Percentiles rank a stretch among this genome's conserved stretches.
Evolutionary conservation across 2,888 invertebrate genomes (phyloP).

Genomic region (Epinotia ramella): DNA sequence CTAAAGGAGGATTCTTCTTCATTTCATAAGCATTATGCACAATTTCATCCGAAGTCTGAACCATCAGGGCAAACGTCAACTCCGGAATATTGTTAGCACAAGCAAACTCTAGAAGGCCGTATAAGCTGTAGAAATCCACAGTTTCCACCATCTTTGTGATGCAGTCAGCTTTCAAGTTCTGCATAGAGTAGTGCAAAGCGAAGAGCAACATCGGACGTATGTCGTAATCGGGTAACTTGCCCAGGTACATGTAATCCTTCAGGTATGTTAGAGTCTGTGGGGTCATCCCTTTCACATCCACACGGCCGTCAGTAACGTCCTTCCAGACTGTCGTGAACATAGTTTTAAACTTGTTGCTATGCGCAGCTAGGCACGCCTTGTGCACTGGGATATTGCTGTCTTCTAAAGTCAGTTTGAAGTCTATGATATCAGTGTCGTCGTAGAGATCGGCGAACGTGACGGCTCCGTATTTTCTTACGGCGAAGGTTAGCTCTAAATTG

Average conservation of each 20-base stretch:
- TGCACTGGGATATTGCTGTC: not conserved
- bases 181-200: not conserved
- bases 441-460: not conserved
- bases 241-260: conserved; percentile 2
- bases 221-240: not conserved
- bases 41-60: not conserved
- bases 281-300: not conserved
- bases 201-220: not conserved
- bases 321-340: not conserved
- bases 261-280: not conserved
- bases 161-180: not conserved
- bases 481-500: not conserved
- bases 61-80: not conserved
- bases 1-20: not conserved
- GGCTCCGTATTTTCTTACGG: not conserved
- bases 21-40: not conserved
- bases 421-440: not conserved
- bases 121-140: not conserved
- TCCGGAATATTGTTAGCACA: not conserved
- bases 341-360: not conserved
- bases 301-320: not conserved
- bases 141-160: not conserved
- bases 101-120: not conserved
- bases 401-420: not conserved
- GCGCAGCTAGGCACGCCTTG: not conserved